phyloP scores from a whole-genome alignment of 2,797 vertebrate genomes.

The Iguana delicatissima region DNA sequence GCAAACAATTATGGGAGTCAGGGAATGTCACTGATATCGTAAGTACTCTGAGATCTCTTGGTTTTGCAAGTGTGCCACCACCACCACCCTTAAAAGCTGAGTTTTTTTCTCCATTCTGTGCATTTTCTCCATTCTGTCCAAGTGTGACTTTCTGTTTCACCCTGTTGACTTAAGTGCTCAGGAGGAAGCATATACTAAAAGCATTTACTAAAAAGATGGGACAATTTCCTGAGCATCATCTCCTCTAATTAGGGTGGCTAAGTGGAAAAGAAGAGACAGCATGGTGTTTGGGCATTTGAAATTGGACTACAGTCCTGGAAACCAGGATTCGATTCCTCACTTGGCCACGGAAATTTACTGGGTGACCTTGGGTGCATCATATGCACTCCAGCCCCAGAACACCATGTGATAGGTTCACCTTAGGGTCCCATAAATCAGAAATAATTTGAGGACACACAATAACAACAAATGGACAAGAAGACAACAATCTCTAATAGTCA shows the following conservation, averaged over 20 bases:
- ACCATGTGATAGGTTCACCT: too few relatives aligned
- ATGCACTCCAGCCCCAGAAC: too few relatives aligned
- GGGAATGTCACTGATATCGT: conserved; percentile 31
- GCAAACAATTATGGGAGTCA: conserved; percentile 37
- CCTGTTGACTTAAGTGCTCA: conserved; percentile 24
- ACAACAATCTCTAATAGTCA: too few relatives aligned
- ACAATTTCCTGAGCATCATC: background rate
- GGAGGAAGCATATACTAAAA: background rate
- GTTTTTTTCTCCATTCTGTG: background rate
- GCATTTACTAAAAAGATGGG: background rate
- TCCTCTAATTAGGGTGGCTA: background rate
- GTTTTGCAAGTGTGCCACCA: background rate
- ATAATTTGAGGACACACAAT: too few relatives aligned
- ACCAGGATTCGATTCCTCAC: too few relatives aligned
- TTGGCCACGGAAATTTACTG: too few relatives aligned
- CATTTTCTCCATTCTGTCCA: background rate
- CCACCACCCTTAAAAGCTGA: background rate
- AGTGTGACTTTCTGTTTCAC: fast-evolving
- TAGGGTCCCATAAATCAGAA: too few relatives aligned
- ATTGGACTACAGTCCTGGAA: background rate
- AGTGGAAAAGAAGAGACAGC: background rate
- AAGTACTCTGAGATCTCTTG: background rate
- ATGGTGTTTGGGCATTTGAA: too few relatives aligned
- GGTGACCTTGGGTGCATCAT: too few relatives aligned
- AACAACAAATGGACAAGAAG: too few relatives aligned